Conservation (phyloP, 2,113 vertebrate species). For the Pomatorhinus ruficollis region DNA sequence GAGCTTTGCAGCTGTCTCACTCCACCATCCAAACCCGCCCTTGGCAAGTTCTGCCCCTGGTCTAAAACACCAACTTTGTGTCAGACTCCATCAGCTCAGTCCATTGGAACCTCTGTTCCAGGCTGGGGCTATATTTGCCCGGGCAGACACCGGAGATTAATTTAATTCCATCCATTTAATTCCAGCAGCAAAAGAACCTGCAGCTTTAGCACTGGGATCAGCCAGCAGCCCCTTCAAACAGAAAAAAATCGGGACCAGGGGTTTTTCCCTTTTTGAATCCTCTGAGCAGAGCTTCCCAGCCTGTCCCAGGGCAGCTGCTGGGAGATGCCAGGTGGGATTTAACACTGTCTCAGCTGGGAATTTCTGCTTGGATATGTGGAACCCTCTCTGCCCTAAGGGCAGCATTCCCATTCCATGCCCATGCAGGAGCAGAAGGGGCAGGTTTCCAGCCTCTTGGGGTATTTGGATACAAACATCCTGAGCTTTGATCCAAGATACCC, state of each 20-base stretch:
- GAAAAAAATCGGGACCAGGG: neutral
- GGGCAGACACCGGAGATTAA: neutral
- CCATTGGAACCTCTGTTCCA: neutral
- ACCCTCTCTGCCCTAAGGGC: neutral
- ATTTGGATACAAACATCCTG: neutral
- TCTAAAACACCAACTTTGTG: accelerated
- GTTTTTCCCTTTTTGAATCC: neutral
- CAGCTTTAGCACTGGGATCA: neutral
- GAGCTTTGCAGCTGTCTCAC: neutral
- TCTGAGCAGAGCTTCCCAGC: neutral
- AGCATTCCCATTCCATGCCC: neutral
- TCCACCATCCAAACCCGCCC: neutral
- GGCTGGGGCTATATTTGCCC: neutral
- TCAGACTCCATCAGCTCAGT: neutral
- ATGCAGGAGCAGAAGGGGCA: neutral
- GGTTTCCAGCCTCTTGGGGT: neutral
- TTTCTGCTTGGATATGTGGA: neutral
- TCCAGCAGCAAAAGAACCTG: neutral
- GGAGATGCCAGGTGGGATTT: neutral
- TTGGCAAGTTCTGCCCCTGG: neutral
- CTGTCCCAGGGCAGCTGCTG: neutral
- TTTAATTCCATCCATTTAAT: neutral
- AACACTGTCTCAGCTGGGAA: neutral
- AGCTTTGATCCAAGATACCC: neutral
- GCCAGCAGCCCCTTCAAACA: neutral